Conservation (phyloP, 2,113 vertebrate genomes). For the Cryptomyrus ogoouensis region DNA sequence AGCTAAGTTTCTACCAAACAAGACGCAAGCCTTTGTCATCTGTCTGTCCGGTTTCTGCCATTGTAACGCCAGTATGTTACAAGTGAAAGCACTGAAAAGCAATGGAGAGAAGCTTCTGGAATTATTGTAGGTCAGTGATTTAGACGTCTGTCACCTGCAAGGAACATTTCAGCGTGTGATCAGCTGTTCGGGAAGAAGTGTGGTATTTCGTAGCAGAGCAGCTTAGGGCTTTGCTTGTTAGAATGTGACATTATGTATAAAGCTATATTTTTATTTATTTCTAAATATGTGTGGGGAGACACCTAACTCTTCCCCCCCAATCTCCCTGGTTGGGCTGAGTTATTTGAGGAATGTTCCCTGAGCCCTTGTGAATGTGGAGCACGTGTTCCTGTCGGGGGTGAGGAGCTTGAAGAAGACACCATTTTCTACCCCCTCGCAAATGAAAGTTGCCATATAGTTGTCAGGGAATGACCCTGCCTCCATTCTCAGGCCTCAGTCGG, state of each 20-base stretch:
- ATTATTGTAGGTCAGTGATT: not conserved
- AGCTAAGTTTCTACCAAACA: not conserved
- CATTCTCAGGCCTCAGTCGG: not conserved
- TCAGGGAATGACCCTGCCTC: not conserved
- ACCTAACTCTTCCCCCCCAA: not conserved
- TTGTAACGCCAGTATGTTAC: not conserved
- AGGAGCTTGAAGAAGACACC: not conserved
- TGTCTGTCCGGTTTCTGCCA: not conserved
- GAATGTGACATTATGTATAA: not conserved
- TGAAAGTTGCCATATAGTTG: not conserved
- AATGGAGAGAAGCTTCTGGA: not conserved
- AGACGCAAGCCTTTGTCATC: not conserved
- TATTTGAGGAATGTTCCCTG: constrained; percentile 5
- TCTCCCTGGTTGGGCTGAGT: not conserved
- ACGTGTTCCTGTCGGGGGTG: not conserved
- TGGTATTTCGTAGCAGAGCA: not conserved
- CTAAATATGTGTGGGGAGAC: not conserved
- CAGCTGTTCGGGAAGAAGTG: not conserved
- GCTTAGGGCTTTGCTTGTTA: not conserved
- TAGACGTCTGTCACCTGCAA: not conserved
- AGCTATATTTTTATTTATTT: not conserved
- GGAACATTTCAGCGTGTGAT: not conserved
- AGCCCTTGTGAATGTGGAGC: not conserved
- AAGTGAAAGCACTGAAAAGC: not conserved
- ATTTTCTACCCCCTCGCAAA: not conserved